A percentile compares a stretch with the other conserved stretches of the same genome.
Conservation (phyloP, 2,113 vertebrate species). For the Nibea coibor region DNA sequence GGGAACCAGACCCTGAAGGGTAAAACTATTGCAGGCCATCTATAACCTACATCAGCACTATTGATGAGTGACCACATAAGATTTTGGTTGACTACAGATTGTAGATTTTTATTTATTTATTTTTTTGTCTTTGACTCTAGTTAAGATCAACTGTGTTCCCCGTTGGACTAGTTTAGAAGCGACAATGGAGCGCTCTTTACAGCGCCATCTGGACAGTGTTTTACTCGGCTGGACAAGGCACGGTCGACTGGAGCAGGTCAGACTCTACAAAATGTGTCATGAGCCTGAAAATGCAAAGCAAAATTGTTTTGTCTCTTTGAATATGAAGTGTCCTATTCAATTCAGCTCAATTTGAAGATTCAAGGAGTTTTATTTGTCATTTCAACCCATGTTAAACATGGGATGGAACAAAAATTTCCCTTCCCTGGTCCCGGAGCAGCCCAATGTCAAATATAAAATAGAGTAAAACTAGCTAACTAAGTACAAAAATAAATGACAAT, state of each 20-base stretch:
- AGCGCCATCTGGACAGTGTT: slow-evolving; percentile 71
- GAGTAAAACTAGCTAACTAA: no score
- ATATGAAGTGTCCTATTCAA: not conserved
- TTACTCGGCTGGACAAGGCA: slow-evolving; percentile 82
- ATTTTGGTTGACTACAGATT: not conserved
- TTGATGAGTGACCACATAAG: not conserved
- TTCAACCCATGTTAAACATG: no score
- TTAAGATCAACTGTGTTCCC: slow-evolving; percentile 79
- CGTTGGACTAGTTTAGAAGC: slow-evolving; percentile 74
- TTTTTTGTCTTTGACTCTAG: slow-evolving; percentile 64
- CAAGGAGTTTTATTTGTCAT: no score
- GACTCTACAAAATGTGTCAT: not conserved
- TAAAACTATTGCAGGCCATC: slow-evolving; percentile 42
- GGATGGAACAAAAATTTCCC: no score
- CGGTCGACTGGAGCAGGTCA: slow-evolving; percentile 78
- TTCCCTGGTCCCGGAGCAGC: no score
- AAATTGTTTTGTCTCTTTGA: not conserved
- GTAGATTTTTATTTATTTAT: not conserved
- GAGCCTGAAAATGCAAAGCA: not conserved
- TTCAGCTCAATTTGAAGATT: no score
- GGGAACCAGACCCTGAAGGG: slow-evolving; percentile 80
- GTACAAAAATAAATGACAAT: no score
- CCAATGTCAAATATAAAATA: no score
- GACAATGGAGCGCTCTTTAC: slow-evolving; percentile 68
- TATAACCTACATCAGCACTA: not conserved